Conservation (phyloP, 2,888 invertebrate genomes). For the Amblyjoppa proteus region DNA sequence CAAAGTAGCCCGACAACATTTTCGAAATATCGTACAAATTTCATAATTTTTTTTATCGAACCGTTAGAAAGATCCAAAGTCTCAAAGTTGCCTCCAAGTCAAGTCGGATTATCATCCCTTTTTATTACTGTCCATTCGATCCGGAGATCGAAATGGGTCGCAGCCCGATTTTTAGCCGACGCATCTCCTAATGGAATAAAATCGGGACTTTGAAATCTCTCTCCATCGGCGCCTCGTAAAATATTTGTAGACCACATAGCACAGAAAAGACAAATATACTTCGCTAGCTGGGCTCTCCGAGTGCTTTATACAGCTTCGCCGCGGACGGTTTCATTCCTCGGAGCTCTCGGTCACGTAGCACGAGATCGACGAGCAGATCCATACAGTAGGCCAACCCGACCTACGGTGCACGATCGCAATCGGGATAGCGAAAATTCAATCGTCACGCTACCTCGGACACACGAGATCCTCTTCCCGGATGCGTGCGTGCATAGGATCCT, state of each 20-base stretch:
- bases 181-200: not conserved
- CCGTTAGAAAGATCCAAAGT: too few species aligned
- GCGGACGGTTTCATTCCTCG: slow-evolving; percentile 1
- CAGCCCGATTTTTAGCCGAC: not conserved
- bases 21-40: too few species aligned
- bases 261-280: slow-evolving; percentile 39
- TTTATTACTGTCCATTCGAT: too few species aligned
- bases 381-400: slow-evolving; percentile 46
- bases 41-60: too few species aligned
- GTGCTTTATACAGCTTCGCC: not conserved
- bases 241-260: slow-evolving; percentile 45
- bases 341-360: slow-evolving; percentile 39
- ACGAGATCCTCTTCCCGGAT: slow-evolving; percentile 63
- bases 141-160: not conserved
- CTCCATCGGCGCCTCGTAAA: slow-evolving; percentile 2
- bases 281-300: not conserved
- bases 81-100: too few species aligned
- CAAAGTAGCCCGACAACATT: too few species aligned
- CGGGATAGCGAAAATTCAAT: slow-evolving; percentile 58
- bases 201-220: slow-evolving; percentile 19
- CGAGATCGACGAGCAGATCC: slow-evolving; percentile 52
- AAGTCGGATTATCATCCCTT: too few species aligned
- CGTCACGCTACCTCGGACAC: slow-evolving; percentile 64
- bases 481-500: slow-evolving; percentile 46
- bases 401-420: slow-evolving; percentile 35